phyloP scores from a whole-genome alignment of 64 coral and sea anemone genomes.

The Pocillopora verrucosa region DNA sequence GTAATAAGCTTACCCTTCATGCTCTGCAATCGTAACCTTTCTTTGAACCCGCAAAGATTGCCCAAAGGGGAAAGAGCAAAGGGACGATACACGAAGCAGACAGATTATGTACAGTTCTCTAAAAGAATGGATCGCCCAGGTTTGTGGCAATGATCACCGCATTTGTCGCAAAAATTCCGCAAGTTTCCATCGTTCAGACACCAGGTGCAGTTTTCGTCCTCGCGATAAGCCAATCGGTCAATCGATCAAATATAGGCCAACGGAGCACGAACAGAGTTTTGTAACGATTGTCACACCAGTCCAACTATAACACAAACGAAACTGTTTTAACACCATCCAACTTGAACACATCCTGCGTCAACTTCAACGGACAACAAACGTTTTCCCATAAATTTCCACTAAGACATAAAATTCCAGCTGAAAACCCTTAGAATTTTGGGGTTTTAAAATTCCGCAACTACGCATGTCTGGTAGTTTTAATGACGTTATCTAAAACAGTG shows the following conservation, averaged over 20 bases:
- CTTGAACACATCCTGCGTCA: slow-evolving; percentile 6
- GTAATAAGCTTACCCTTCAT: slow-evolving; percentile 70
- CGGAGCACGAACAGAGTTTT: slow-evolving; percentile 54
- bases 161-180: slow-evolving; percentile 96
- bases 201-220: slow-evolving; percentile 92
- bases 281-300: slow-evolving; percentile 11
- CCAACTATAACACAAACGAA: slow-evolving; percentile 24
- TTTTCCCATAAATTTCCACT: not conserved
- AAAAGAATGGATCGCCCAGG: slow-evolving; percentile 80
- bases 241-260: too few species aligned
- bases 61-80: too few species aligned
- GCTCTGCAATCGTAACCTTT: slow-evolving; percentile 82
- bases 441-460: not conserved
- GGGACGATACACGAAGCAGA: slow-evolving; percentile 89
- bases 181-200: slow-evolving; percentile 98
- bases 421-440: slow-evolving; percentile 6
- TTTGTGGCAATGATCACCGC: slow-evolving; percentile 93
- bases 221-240: slow-evolving; percentile 70
- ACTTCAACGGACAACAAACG: not conserved
- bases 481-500: slow-evolving; percentile 24
- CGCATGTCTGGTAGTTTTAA: not conserved
- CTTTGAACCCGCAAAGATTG: slow-evolving; percentile 77
- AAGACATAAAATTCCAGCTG: not conserved
- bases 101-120: slow-evolving; percentile 97
- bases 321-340: slow-evolving; percentile 3